These are phyloP conservation scores for Lasioglossum figueresi DNA, from an alignment of 2,888 invertebrate genomes.

Conservation along the genomic window DNA sequence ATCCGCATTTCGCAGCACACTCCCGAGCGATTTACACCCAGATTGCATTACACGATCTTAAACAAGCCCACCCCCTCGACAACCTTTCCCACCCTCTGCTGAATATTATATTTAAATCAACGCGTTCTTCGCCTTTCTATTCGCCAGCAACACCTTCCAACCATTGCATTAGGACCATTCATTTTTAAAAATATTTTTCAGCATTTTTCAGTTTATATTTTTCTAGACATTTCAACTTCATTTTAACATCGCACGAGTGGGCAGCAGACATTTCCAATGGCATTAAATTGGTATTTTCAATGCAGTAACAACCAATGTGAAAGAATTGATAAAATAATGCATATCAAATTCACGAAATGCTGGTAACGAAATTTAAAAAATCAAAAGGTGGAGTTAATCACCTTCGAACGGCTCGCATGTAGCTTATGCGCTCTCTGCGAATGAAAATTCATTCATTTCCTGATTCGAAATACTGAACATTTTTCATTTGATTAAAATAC, in stretches of 20 bases:
- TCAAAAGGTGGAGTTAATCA: not conserved
- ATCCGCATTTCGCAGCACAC: constrained; percentile 74
- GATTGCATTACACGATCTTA: constrained; percentile 77
- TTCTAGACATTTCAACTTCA: not conserved
- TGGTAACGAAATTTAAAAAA: not conserved
- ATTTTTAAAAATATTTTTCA: not conserved
- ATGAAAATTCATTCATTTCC: not conserved
- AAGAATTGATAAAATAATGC: not conserved
- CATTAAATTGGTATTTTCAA: not conserved
- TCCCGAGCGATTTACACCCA: constrained; percentile 75
- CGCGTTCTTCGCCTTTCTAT: constrained; percentile 22
- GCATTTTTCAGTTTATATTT: not conserved
- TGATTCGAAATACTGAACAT: too few species aligned
- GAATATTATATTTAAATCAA: constrained; percentile 61
- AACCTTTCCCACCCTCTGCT: not conserved
- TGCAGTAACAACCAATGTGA: not conserved
- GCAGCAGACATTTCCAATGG: too few species aligned
- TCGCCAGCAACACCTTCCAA: not conserved
- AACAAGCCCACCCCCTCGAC: constrained; percentile 66
- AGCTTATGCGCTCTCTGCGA: not conserved
- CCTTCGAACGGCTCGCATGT: not conserved
- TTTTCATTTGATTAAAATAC: not conserved
- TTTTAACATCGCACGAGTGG: not conserved
- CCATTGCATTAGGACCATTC: not conserved
- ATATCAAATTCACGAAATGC: not conserved